Base-by-base conservation (phyloP, 2,888 invertebrate species). In the Cephalotes varians region DNA sequence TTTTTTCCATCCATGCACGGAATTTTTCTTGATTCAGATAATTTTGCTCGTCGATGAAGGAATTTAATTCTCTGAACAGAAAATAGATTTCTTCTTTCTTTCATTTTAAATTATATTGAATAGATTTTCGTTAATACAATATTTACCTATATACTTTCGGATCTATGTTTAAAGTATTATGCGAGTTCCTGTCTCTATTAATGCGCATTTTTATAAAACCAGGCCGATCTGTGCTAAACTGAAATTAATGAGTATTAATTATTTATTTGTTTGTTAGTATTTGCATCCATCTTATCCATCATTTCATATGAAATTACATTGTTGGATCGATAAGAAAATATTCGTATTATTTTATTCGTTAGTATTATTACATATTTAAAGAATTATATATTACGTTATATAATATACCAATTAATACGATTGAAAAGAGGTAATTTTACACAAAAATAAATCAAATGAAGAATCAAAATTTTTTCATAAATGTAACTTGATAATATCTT, bases 1-100 rank as follows among this genome's bases (percentile, higher is more conserved):
- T 92, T 3, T 95, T 90, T 87, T 96, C 96, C 88, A 96, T 94
- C 96, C 96, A 96, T 0, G 93, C 91, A 0, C 95, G 94, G 87
- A 96, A 95, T 87, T 95, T 95, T 67, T 94, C 93, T 92, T 96
- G 95, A 65, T 96, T 86, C 81, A 95, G 93, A 89, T 95, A 96
- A 40, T 95, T 95, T 0, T 95, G 93, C 0, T 91, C n/a, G 65
- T 95, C 95, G 3, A 96, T 91, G 95, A 95, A 95, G 0, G 94
- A 94, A 0, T 94, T 90, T 0, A 95, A 94, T 0, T 93, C 92
- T 86, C 95, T 95, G 83, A 95, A 82, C 4, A 54, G 25, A 67
- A 21, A 10, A 21, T 15, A 54, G 4, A 18, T 3, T 64, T 56
- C 25, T n/a, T 31, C 0, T 54, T 49, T 25, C 21, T 74, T 62